Conservation (phyloP, 1,140 invertebrate species). For the Oedothorax gibbosus region DNA sequence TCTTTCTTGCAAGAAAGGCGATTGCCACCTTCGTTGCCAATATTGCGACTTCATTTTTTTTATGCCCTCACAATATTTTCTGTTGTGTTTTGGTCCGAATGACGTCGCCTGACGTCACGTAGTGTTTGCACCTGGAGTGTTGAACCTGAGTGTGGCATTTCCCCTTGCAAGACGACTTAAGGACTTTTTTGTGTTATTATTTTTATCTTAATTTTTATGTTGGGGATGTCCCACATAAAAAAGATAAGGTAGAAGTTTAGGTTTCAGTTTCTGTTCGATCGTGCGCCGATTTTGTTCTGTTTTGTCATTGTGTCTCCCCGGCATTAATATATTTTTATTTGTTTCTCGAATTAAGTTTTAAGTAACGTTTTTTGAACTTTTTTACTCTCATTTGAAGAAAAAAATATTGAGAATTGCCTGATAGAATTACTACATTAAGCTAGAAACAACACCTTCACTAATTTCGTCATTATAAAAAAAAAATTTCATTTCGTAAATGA, state of each 20-base stretch:
- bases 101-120: slow-evolving; percentile 28
- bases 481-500: too few species aligned
- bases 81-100: slow-evolving; percentile 21
- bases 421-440: too few species aligned
- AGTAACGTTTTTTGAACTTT: too few species aligned
- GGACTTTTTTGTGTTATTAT: background rate
- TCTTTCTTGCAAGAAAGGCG: background rate
- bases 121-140: slow-evolving; percentile 11
- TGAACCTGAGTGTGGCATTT: background rate
- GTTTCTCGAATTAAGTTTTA: too few species aligned
- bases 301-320: background rate
- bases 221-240: background rate
- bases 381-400: too few species aligned
- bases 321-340: too few species aligned
- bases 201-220: background rate
- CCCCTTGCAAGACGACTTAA: slow-evolving; percentile 14
- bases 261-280: slow-evolving; percentile 17
- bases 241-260: background rate
- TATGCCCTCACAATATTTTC: background rate
- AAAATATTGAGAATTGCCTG: too few species aligned
- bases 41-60: background rate
- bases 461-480: too few species aligned
- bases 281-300: background rate
- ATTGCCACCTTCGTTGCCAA: slow-evolving; percentile 13
- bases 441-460: too few species aligned